Conservation (phyloP, 2,888 invertebrate genomes). For the Meta bourneti region DNA sequence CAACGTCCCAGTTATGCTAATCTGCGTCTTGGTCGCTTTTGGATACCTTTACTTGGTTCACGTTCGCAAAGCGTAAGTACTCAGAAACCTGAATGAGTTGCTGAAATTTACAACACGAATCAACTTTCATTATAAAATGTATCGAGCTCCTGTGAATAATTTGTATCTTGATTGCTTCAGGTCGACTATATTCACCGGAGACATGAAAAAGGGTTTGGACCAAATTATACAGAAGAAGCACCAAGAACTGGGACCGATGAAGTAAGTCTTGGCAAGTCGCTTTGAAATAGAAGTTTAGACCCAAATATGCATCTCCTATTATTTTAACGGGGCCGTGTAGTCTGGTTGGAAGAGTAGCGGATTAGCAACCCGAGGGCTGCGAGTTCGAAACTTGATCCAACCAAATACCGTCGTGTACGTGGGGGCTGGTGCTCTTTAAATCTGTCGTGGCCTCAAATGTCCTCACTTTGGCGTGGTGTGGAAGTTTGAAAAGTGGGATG, state of each 20-base stretch:
- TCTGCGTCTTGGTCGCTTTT: constrained; percentile 89
- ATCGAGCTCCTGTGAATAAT: neutral
- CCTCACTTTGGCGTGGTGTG: too few species aligned
- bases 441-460: too few species aligned
- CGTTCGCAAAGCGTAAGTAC: constrained; percentile 76
- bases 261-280: constrained; percentile 44
- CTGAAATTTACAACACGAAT: neutral
- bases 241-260: constrained; percentile 69
- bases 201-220: constrained; percentile 56
- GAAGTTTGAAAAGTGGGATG: too few species aligned
- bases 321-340: too few species aligned
- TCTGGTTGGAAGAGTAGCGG: too few species aligned
- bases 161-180: constrained; percentile 22
- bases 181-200: constrained; percentile 52
- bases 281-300: too few species aligned
- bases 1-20: constrained; percentile 90
- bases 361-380: too few species aligned
- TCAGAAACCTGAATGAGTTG: too few species aligned
- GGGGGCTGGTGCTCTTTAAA: too few species aligned
- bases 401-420: too few species aligned
- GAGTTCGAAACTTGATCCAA: too few species aligned
- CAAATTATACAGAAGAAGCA: constrained; percentile 68
- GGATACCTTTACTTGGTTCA: constrained; percentile 86
- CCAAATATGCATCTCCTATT: too few species aligned
- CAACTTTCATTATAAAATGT: neutral